Evolutionary conservation across 2,888 invertebrate genomes (phyloP).

Genomic region (Julus scanicus): DNA sequence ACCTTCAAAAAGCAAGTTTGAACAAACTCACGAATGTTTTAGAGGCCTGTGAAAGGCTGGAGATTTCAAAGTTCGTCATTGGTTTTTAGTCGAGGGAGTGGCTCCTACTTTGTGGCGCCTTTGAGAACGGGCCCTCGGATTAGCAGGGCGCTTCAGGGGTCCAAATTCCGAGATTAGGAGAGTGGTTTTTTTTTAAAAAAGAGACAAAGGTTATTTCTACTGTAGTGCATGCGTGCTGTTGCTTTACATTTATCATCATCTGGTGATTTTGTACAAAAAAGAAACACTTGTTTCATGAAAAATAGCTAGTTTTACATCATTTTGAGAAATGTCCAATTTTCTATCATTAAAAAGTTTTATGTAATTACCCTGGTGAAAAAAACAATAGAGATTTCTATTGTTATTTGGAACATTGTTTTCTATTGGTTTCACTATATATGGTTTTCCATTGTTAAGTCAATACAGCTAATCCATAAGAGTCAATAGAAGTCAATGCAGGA

Average conservation of each 20-base stretch:
- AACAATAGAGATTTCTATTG: too few species aligned
- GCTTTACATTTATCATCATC: neutral
- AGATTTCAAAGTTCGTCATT: neutral
- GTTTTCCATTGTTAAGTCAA: too few species aligned
- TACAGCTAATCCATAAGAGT: too few species aligned
- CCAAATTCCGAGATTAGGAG: neutral
- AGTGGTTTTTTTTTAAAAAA: neutral
- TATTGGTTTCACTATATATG: too few species aligned
- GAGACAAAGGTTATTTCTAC: neutral
- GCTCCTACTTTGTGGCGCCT: neutral
- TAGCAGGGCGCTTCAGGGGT: neutral
- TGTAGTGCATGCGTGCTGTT: neutral
- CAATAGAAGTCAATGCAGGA: too few species aligned
- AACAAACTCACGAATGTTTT: neutral
- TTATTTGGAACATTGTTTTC: too few species aligned
- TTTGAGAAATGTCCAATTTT: too few species aligned
- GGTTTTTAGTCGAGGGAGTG: neutral
- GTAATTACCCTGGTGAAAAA: too few species aligned
- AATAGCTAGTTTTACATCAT: too few species aligned
- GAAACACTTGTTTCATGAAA: too few species aligned
- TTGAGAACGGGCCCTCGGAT: neutral
- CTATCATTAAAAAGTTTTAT: too few species aligned
- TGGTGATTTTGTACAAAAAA: too few species aligned
- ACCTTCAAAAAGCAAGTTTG: neutral
- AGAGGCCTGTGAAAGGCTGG: neutral